Conservation (phyloP, 2,797 vertebrate genomes). For the Falco concolor region DNA sequence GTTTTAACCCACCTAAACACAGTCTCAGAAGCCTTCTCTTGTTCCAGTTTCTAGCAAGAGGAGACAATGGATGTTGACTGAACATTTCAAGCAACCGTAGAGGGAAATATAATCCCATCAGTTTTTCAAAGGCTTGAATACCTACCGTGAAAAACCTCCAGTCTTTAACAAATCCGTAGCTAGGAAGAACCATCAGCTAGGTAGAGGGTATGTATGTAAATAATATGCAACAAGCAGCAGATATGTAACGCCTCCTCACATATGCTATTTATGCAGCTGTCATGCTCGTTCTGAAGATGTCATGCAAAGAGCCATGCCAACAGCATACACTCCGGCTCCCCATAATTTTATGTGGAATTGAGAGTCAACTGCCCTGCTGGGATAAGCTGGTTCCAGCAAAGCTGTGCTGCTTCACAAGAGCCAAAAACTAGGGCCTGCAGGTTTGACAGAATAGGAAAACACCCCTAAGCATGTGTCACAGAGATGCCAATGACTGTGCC, state of each 20-base stretch:
- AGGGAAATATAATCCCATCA: neutral
- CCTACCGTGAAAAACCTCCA: neutral
- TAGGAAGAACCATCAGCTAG: neutral
- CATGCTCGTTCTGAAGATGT: neutral
- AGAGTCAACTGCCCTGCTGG: neutral
- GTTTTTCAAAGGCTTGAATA: neutral
- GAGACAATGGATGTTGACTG: neutral
- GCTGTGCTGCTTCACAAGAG: neutral
- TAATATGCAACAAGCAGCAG: neutral
- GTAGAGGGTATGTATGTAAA: conserved; percentile 2
- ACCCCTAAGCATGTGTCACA: rapidly evolving
- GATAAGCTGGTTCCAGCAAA: neutral
- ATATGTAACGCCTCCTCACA: neutral
- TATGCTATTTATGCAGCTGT: neutral
- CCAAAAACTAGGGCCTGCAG: neutral
- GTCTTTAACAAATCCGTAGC: neutral
- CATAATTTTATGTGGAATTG: neutral
- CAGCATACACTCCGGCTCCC: neutral
- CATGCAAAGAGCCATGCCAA: neutral
- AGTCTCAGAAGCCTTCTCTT: neutral
- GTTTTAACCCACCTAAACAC: neutral
- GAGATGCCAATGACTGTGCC: neutral
- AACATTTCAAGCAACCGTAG: neutral
- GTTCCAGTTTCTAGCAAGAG: neutral
- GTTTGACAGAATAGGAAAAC: neutral